These are phyloP conservation scores for Sitta carolinensis DNA, from an alignment of 2,797 vertebrate genomes.

Conservation along the genomic window DNA sequence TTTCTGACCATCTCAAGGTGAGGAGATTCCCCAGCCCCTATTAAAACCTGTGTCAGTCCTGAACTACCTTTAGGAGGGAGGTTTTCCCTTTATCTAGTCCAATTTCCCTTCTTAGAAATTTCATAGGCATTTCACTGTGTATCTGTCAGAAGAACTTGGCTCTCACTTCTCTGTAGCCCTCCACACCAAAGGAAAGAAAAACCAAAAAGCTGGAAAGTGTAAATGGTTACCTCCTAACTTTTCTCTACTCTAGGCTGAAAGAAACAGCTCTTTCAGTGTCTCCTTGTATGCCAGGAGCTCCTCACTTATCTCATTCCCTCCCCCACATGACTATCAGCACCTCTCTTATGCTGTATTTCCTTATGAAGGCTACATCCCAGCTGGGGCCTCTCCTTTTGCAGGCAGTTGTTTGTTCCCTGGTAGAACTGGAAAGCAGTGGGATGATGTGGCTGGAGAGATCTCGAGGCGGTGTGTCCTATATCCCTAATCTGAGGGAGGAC, in stretches of 20 bases:
- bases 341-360: background rate
- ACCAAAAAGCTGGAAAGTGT: background rate
- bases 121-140: background rate
- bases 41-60: background rate
- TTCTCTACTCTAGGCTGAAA: background rate
- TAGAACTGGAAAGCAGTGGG: background rate
- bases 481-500: background rate
- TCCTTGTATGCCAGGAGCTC: background rate
- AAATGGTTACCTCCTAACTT: background rate
- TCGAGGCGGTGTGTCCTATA: accelerated
- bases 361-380: background rate
- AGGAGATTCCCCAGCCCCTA: background rate
- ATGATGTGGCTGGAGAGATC: background rate
- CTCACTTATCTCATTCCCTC: background rate
- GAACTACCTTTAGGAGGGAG: background rate
- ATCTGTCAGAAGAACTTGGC: background rate
- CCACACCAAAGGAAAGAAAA: background rate
- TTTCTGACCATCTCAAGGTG: background rate
- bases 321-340: background rate
- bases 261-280: background rate
- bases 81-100: background rate
- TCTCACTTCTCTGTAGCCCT: background rate
- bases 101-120: background rate
- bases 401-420: background rate
- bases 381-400: background rate